Conservation (phyloP, 2,113 vertebrate genomes). For the Cheirogaleus medius region DNA sequence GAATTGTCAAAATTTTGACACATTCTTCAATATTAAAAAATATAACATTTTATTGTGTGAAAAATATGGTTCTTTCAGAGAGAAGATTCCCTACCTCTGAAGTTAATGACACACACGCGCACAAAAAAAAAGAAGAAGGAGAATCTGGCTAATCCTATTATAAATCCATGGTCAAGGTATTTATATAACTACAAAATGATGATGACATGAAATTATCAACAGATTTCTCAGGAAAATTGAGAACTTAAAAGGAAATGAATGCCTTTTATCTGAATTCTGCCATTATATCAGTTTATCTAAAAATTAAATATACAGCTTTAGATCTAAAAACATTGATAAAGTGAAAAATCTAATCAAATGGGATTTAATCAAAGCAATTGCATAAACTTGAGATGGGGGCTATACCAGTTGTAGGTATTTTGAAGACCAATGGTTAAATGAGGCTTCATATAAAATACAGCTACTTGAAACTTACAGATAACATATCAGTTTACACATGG, state of each 20-base stretch:
- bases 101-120: background rate
- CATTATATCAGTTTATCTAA: background rate
- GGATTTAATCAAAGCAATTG: background rate
- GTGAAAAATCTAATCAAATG: background rate
- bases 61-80: background rate
- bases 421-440: background rate
- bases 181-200: background rate
- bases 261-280: background rate
- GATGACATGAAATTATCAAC: background rate
- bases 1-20: background rate
- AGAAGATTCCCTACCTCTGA: background rate
- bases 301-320: background rate
- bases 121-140: background rate
- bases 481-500: background rate
- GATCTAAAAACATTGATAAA: background rate
- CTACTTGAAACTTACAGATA: background rate
- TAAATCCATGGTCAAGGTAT: background rate
- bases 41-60: background rate
- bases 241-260: background rate
- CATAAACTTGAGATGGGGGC: background rate
- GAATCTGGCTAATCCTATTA: background rate
- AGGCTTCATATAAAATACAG: background rate
- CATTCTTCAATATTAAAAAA: constrained; percentile 18
- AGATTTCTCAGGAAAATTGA: background rate
- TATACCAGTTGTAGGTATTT: background rate